Evolutionary conservation across 2,797 vertebrate genomes (phyloP), one percentile per base, ranked within the genome.

Genomic region (Oryzias dopingdopingensis): DNA sequence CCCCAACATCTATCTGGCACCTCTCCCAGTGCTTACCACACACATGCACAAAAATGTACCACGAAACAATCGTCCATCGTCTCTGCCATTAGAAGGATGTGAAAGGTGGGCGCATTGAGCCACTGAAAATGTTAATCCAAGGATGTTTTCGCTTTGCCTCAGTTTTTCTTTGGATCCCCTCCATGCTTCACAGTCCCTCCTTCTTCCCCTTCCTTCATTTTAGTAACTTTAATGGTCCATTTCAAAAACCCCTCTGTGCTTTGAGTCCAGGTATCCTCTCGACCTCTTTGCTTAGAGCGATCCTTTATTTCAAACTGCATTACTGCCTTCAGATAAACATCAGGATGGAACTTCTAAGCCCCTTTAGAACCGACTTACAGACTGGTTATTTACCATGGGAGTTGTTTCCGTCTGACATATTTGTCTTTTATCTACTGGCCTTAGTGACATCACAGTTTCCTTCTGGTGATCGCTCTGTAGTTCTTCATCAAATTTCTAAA

Each of bases 1-100:
- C 80, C 77, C 75, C 82, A 81, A 75, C 80, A 85, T 85, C 72
- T 77, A 65, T 46, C 72, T 87, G 83, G 80, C 85, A 72, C 55
- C 54, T 79, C 64, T 58, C 78, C 66, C 67, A 65, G 45, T 51
- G 52, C 70, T 70, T 52, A 70, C 51, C 59, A 49, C 67, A 49
- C 67, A 67, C 62, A 62, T 60, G 54, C 51, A 60, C 10, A 5
- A 49, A 59, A 41, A 51, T 41, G 6, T 24, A 55, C 61, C 54
- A 67, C 56, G 52, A 72, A 55, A 55, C 67, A 64, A 73, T 79
- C 71, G 83, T 74, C 86, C 81, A 78, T 59, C 61, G 55, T 84
- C 80, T 88, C 86, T 84, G 79, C 83, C 76, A 76, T 79, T 15
- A 57, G 57, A 76, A 65, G 64, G 66, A 68, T 58, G 58, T 65